These are phyloP conservation scores for Acrocera orbiculus DNA, from an alignment of 2,888 invertebrate species.

Conservation along the genomic window DNA sequence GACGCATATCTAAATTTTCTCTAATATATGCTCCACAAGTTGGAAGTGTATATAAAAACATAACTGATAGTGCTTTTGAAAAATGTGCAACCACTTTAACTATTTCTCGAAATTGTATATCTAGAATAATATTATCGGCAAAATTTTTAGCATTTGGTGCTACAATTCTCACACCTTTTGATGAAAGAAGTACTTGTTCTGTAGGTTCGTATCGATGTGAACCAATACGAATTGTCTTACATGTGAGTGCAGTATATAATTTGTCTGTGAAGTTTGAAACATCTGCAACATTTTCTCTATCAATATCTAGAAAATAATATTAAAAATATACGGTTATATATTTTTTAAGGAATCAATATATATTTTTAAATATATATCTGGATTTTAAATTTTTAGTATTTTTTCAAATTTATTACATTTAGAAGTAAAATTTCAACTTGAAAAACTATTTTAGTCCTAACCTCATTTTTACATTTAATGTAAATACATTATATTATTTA, in stretches of 20 bases:
- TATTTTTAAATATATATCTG: no score
- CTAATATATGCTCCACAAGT: slow-evolving; percentile 51
- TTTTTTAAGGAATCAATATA: background rate
- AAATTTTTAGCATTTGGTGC: slow-evolving; percentile 39
- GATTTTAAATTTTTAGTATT: no score
- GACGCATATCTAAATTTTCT: slow-evolving; percentile 47
- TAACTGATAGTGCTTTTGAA: slow-evolving; percentile 53
- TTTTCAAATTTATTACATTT: no score
- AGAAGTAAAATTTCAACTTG: no score
- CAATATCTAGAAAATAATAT: slow-evolving; percentile 32
- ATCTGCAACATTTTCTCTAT: slow-evolving; percentile 34
- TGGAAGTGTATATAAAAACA: slow-evolving; percentile 61
- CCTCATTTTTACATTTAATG: no score
- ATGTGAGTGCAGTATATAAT: slow-evolving; percentile 40
- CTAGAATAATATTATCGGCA: slow-evolving; percentile 39
- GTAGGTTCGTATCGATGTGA: slow-evolving; percentile 62
- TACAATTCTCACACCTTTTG: slow-evolving; percentile 41
- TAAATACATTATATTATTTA: no score
- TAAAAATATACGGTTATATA: background rate
- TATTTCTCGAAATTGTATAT: slow-evolving; percentile 50
- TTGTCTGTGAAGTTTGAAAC: slow-evolving; percentile 32
- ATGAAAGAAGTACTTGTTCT: slow-evolving; percentile 47
- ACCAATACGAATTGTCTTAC: slow-evolving; percentile 68
- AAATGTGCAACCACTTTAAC: slow-evolving; percentile 62
- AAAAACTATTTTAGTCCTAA: no score